Percentiles rank a stretch among this genome's conserved stretches.
Evolutionary conservation across 2,113 vertebrate genomes (phyloP).

Genomic region (Sigmodon hispidus): DNA sequence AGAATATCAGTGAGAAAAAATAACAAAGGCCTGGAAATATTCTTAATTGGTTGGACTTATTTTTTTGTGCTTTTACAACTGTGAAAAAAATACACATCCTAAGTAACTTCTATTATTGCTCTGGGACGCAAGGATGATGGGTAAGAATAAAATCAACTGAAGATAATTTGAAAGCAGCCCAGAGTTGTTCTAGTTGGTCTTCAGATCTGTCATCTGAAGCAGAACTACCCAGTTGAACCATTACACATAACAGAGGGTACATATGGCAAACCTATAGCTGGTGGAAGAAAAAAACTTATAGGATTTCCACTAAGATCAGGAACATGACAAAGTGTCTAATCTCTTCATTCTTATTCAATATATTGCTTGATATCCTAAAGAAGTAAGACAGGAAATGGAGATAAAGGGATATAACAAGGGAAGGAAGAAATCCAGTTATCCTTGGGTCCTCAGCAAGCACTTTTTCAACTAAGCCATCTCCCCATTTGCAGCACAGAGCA

Average conservation of each 20-base stretch:
- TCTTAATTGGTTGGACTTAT: neutral
- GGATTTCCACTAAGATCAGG: neutral
- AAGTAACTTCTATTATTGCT: neutral
- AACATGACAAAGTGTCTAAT: neutral
- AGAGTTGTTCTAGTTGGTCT: neutral
- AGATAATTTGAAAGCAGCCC: neutral
- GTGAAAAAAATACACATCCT: constrained; percentile 29
- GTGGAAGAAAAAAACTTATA: neutral
- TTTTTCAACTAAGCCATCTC: neutral
- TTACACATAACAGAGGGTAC: neutral
- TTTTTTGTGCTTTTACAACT: neutral
- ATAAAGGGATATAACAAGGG: neutral
- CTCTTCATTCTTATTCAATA: neutral
- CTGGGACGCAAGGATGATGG: neutral
- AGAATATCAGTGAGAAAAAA: neutral
- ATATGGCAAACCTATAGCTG: neutral
- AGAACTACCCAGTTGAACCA: constrained; percentile 4
- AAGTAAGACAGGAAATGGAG: neutral
- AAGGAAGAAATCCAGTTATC: neutral
- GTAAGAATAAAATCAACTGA: neutral
- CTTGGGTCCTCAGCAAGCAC: neutral
- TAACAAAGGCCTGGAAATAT: constrained; percentile 30
- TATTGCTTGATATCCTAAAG: neutral
- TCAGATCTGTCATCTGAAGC: neutral
- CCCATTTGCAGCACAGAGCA: neutral